Evolutionary conservation across 1,140 invertebrate species (phyloP).

Genomic region (Caerostris extrusa): DNA sequence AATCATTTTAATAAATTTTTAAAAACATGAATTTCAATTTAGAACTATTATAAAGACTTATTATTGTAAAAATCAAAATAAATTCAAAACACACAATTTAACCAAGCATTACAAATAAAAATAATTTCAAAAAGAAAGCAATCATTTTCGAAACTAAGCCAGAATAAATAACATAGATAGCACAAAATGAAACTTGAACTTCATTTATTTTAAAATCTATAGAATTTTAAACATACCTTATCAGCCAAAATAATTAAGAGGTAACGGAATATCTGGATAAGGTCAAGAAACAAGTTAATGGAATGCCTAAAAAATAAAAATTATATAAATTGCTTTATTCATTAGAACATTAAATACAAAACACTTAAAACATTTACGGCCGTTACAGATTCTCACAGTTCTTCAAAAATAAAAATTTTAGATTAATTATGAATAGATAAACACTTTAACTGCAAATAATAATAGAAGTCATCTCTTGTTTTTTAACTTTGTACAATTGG

Average conservation of each 20-base stretch:
- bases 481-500: too few relatives aligned
- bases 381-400: neutral
- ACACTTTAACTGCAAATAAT: too few relatives aligned
- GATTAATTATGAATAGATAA: too few relatives aligned
- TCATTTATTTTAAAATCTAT: neutral
- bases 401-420: neutral
- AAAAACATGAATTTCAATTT: too few relatives aligned
- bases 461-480: too few relatives aligned
- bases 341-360: neutral
- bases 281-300: constrained; percentile 95
- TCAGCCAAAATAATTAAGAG: constrained; percentile 93
- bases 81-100: neutral
- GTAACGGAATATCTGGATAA: constrained; percentile 92
- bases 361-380: neutral
- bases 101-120: neutral
- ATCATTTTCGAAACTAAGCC: too few relatives aligned
- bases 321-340: neutral
- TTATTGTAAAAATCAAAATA: too few relatives aligned
- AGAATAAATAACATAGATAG: too few relatives aligned
- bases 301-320: constrained; percentile 86
- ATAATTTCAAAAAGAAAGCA: too few relatives aligned
- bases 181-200: neutral
- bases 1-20: neutral
- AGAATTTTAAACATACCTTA: constrained; percentile 86
- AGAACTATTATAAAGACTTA: too few relatives aligned